These are phyloP conservation scores for Limnephilus marmoratus DNA, from an alignment of 2,888 invertebrate genomes.

Conservation along the genomic window DNA sequence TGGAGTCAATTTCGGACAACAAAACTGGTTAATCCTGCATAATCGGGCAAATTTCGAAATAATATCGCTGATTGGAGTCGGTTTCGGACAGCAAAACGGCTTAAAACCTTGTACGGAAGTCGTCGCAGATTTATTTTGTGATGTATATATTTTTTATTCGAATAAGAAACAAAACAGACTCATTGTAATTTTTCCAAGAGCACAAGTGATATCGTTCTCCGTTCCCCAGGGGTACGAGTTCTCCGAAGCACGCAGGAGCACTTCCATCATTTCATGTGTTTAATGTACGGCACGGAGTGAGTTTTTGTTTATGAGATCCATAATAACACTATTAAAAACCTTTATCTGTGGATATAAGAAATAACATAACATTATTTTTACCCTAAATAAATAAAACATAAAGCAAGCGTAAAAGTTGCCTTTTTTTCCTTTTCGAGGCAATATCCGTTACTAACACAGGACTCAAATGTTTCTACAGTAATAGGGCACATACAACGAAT, in stretches of 20 bases:
- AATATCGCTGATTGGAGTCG: too few relatives aligned
- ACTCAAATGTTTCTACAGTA: background rate
- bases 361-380: background rate
- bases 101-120: background rate
- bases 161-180: background rate
- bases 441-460: background rate
- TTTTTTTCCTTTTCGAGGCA: background rate
- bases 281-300: background rate
- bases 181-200: background rate
- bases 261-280: background rate
- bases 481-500: background rate
- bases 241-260: background rate
- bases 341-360: background rate
- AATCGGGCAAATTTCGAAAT: too few relatives aligned
- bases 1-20: too few relatives aligned
- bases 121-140: background rate
- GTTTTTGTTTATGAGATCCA: background rate
- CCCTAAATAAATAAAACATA: conserved; percentile 2
- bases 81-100: too few relatives aligned
- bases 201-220: background rate
- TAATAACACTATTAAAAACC: background rate
- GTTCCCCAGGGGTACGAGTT: background rate
- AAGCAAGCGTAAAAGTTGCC: background rate
- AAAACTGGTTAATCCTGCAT: too few relatives aligned
- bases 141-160: background rate